Evolutionary conservation across 2,797 vertebrate species (phyloP).

Genomic region (Leptodactylus fallax): DNA sequence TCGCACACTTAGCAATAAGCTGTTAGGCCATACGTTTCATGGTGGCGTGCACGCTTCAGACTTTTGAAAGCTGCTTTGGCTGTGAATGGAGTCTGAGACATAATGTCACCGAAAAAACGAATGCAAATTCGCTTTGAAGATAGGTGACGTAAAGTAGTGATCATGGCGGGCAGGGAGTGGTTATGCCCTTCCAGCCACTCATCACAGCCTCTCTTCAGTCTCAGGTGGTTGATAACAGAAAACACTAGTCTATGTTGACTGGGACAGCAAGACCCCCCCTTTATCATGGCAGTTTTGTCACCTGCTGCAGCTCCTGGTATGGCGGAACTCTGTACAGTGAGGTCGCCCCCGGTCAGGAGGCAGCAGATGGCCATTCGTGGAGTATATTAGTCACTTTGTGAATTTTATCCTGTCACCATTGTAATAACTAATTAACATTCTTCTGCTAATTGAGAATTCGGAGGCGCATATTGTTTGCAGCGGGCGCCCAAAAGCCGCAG

Average conservation of each 20-base stretch:
- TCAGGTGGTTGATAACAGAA: no score
- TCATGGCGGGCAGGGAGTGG: no score
- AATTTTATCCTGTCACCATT: conserved; percentile 1
- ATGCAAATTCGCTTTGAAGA: no score
- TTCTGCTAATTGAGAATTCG: conserved; percentile 16
- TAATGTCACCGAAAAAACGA: background rate
- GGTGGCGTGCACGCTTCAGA: no score
- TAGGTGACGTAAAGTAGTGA: no score
- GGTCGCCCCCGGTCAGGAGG: background rate
- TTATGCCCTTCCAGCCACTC: no score
- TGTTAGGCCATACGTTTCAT: no score
- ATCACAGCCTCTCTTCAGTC: no score
- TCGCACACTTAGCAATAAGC: no score
- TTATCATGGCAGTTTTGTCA: background rate
- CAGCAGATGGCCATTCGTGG: conserved; percentile 26
- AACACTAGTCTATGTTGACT: no score
- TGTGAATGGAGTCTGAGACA: background rate
- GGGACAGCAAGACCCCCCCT: no score
- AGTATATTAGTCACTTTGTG: background rate
- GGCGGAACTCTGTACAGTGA: background rate
- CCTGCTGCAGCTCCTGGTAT: background rate
- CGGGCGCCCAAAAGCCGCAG: conserved; percentile 14
- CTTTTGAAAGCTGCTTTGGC: background rate
- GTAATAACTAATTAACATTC: conserved; percentile 45
- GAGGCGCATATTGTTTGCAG: background rate